phyloP scores from a whole-genome alignment of 2,888 invertebrate genomes.

The Gymnocheta viridis region DNA sequence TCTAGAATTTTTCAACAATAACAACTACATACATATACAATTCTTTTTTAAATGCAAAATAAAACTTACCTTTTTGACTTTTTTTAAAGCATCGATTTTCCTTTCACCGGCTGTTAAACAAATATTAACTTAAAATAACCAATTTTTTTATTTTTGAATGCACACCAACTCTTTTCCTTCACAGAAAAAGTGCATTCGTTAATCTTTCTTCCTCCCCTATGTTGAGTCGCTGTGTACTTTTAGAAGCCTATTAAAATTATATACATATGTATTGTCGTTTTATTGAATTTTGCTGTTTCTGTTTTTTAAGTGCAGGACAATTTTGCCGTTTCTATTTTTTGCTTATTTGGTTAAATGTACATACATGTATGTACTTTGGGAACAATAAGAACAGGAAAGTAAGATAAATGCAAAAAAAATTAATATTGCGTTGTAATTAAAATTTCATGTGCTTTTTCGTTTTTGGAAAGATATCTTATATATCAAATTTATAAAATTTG shows the following conservation, averaged over 20 bases:
- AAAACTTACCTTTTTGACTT: constrained; percentile 26
- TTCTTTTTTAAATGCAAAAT: neutral
- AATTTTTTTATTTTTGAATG: constrained; percentile 27
- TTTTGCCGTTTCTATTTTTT: constrained; percentile 35
- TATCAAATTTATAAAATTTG: neutral
- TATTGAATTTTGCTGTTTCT: constrained; percentile 6
- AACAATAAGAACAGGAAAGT: constrained; percentile 33
- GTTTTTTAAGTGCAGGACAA: constrained; percentile 2
- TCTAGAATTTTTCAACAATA: neutral
- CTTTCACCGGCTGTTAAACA: neutral
- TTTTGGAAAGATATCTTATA: neutral
- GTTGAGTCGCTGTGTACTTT: neutral
- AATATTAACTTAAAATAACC: neutral
- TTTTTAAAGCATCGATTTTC: neutral
- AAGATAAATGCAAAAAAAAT: constrained; percentile 46
- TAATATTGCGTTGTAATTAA: constrained; percentile 45
- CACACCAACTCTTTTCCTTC: constrained; percentile 31
- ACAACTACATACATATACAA: neutral
- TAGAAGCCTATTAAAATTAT: neutral
- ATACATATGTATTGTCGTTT: neutral
- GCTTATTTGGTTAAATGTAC: constrained; percentile 10
- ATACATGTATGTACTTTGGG: too few relatives aligned
- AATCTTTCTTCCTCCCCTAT: constrained; percentile 35
- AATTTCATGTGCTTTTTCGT: neutral
- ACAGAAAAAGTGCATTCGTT: constrained; percentile 51